Percentiles rank a stretch among this genome's conserved stretches.
These are phyloP conservation scores for Helicolenus hilgendorfi DNA, from an alignment of 2,797 vertebrate species.

Conservation along the genomic window DNA sequence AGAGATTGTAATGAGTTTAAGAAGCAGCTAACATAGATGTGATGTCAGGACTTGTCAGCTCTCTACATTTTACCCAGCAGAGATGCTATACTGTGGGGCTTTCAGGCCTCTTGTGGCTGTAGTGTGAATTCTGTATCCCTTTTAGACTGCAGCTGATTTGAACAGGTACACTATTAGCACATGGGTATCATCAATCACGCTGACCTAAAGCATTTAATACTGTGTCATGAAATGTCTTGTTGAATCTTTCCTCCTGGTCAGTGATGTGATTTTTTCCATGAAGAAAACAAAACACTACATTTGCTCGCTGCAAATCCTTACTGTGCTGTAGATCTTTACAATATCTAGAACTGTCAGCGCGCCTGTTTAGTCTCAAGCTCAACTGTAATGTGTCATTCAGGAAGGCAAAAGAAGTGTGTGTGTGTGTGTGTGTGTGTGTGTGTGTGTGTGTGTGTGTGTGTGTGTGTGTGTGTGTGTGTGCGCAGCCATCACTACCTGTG, in stretches of 20 bases:
- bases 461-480: constrained; percentile 11
- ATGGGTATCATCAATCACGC: constrained; percentile 14
- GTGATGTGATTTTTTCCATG: constrained; percentile 10
- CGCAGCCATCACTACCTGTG: constrained; percentile 47
- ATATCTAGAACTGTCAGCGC: constrained; percentile 8
- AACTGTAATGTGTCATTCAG: background rate
- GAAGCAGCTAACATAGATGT: background rate
- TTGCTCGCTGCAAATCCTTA: constrained; percentile 5
- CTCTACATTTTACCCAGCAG: background rate
- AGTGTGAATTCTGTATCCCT: background rate
- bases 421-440: background rate
- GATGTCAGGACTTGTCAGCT: background rate
- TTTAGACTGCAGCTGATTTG: constrained; percentile 1
- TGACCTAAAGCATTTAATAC: background rate
- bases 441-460: constrained; percentile 4
- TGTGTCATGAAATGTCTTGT: background rate
- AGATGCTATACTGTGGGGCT: background rate
- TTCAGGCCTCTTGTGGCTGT: background rate
- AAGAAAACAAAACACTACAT: background rate
- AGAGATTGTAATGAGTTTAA: background rate
- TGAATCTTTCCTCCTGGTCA: constrained; percentile 1
- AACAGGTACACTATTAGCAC: constrained; percentile 3
- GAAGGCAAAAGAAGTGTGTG: background rate
- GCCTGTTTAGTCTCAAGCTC: constrained; percentile 32
- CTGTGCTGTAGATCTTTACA: background rate